Evolutionary conservation across 1,140 invertebrate genomes (phyloP), one percentile per base, ranked within the genome.

Genomic region (Rhagoletis pomonella): DNA sequence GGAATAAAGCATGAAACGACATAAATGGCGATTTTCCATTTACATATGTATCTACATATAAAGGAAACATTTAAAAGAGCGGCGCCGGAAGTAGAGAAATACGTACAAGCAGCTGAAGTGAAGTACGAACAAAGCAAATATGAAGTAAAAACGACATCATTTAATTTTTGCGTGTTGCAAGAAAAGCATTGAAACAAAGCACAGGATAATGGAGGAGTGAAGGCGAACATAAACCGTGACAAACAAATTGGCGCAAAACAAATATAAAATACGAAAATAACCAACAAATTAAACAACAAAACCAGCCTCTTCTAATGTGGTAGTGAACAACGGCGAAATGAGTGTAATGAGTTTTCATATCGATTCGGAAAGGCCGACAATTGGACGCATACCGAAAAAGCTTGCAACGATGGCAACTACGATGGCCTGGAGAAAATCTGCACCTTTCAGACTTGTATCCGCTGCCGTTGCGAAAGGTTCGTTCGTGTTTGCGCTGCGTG

Each of bases 391-490:
- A 55, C 73, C 73, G 73, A 81, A 87, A 87, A 87, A 87, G 86
- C 62, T 87, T 65, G n/a, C 64, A 62, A 39, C 62, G 55, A 86
- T 39, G 85, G 59, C 64, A 64, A 4, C 87, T 17, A 85, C 77
- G 69, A 59, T 85, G 47, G 67, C 67, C 69, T 60, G 60, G 87
- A 84, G 73, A 85, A 55, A 85, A 58, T 88, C 69, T 87, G 86
- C 73, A 81, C 73, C 47, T 81, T 81, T 88, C 91, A 92, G 90
- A 92, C 92, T 89, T 92, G 91, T 92, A 91, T 92, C 90, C 90
- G 91, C 90, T 92, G 90, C 89, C 90, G 90, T 91, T 90, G 90
- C 90, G 90, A 89, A 92, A 92, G 91, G 91, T 92, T 92, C 89
- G 91, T 91, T 85, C 81, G 65, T 87, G 85, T 85, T 65, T 58